These are phyloP conservation scores for Oenanthe melanoleuca DNA, from an alignment of 2,113 vertebrate species.

Conservation along the genomic window DNA sequence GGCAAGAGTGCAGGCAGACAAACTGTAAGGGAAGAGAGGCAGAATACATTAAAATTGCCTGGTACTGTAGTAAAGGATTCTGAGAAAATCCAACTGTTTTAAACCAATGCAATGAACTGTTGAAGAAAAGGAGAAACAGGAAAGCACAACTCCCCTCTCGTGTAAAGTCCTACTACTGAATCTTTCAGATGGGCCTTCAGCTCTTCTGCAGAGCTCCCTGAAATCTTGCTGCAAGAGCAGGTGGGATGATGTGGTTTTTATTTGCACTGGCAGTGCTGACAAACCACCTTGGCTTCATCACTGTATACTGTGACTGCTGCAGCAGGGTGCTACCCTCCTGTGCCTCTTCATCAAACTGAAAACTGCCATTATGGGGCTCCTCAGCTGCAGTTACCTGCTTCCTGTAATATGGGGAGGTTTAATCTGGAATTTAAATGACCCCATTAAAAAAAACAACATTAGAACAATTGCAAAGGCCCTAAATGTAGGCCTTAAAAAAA, in stretches of 20 bases:
- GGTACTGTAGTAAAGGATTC: background rate
- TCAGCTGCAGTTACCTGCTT: background rate
- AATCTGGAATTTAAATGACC: background rate
- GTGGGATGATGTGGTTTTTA: background rate
- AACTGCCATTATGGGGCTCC: background rate
- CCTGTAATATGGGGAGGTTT: background rate
- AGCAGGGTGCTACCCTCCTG: background rate
- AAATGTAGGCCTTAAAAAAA: background rate
- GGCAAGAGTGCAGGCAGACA: background rate
- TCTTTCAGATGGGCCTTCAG: background rate
- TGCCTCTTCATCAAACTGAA: background rate
- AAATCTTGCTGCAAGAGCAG: background rate
- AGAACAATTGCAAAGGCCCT: background rate
- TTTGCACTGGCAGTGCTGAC: background rate
- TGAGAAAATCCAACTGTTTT: background rate
- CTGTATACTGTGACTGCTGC: background rate
- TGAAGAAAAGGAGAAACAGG: background rate
- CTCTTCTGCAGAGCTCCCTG: background rate
- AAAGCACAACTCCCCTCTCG: background rate
- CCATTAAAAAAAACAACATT: accelerated
- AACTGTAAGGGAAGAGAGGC: background rate
- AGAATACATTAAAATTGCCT: background rate
- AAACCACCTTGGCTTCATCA: background rate
- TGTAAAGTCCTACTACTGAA: background rate
- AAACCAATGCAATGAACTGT: background rate